Evolutionary conservation across 2,888 invertebrate species (phyloP), one percentile per base, ranked within the genome.

Genomic region (Rotaria magnacalcarata): DNA sequence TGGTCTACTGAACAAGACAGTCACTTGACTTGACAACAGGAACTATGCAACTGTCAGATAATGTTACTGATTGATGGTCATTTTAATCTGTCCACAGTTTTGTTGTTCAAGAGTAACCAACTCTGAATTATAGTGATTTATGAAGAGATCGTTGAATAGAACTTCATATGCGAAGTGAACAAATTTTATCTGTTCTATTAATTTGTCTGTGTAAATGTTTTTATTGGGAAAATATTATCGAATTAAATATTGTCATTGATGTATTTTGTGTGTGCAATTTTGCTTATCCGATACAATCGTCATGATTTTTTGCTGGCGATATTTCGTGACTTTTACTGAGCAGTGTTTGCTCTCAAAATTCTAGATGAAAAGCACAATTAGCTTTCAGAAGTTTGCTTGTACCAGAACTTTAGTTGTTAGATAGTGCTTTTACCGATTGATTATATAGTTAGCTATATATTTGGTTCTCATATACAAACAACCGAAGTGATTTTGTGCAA

Each of bases 31-130:
- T 60, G 60, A 60, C 60, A 60, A 60, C 60, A 60, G 60, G 60
- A 60, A 60, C 60, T 60, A 60, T 67, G 67, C 67, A 67, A 67
- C 27, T 67, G 67, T 67, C 67, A 67, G 67, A 67, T 67, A 67
- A 67, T 67, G 67, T 67, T 67, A 67, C 67, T 67, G 67, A 67
- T 67, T 67, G 67, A 67, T 14, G 67, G 27, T 27, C 34, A 67
- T 67, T 67, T 67, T 67, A 67, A 67, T 67, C 34, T 34, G 27
- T 67, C 67, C 3, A 67, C 34, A 34, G 24, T 67, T 34, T 67
- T 67, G 14, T 67, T 16, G 16, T 21, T 56, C 5, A 56, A 56
- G 56, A 56, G 56, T 21, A 56, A 56, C 56, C 21, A 56, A 56
- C 67, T 67, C 3, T 19, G 16, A 5, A 67, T n/a, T 16, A 27